Percentiles rank a stretch among this genome's conserved stretches.
These are phyloP conservation scores for Xylocopa sonorina DNA, from an alignment of 1,140 invertebrate genomes.

Conservation along the genomic window DNA sequence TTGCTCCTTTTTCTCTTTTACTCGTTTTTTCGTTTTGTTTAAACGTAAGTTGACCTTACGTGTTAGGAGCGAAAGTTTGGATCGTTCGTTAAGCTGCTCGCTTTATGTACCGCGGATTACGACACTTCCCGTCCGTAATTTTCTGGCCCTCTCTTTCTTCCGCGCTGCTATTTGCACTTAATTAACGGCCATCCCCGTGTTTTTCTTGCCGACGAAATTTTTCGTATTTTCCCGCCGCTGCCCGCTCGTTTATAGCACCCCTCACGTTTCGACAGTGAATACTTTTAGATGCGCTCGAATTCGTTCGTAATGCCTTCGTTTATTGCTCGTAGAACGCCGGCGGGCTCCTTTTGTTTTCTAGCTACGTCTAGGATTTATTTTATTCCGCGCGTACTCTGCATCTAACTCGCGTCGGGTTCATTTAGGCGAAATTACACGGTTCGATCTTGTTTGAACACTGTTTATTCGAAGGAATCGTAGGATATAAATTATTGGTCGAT, in stretches of 20 bases:
- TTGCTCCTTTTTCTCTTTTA: no score
- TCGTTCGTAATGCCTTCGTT: not conserved
- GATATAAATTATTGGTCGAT: no score
- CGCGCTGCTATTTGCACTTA: constrained; percentile 17
- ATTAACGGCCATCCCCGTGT: constrained; percentile 18
- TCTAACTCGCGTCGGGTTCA: no score
- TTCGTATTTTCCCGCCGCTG: no score
- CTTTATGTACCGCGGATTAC: constrained; percentile 16
- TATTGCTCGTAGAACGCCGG: no score
- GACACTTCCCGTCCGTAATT: constrained; percentile 36
- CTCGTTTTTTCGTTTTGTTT: no score
- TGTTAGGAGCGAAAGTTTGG: constrained; percentile 23
- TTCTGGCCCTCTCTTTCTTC: constrained; percentile 8
- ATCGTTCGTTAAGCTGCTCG: constrained; percentile 56
- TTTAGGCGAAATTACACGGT: no score
- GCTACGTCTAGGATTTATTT: not conserved
- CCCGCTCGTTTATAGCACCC: not conserved
- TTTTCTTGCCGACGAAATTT: not conserved
- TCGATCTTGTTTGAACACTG: no score
- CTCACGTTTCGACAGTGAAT: not conserved
- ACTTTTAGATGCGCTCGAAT: not conserved
- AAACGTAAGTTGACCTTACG: constrained; percentile 44
- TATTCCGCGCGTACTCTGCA: not conserved
- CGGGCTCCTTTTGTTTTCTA: not conserved
- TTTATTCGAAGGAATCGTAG: no score